Conservation (phyloP, 35 echinoderm and acorn worm genomes). For the Antedon bifida region DNA sequence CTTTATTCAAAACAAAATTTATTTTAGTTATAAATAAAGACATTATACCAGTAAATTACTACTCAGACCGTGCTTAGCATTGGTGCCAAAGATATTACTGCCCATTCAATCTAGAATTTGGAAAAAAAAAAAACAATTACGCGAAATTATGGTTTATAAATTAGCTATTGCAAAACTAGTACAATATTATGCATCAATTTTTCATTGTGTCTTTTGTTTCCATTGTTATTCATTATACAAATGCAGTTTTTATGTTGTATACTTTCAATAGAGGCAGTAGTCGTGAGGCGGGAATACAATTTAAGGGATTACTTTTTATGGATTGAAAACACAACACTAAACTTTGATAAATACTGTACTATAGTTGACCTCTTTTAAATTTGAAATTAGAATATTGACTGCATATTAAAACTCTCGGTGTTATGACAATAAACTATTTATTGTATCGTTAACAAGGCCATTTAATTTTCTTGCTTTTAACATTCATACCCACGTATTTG, state of each 20-base stretch:
- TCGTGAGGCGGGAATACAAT: neutral
- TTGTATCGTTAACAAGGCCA: neutral
- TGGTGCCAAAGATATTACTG: too few species aligned
- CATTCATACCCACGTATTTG: neutral
- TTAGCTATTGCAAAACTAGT: neutral
- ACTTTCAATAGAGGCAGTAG: neutral
- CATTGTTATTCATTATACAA: neutral
- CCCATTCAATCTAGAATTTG: too few species aligned
- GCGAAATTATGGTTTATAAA: neutral
- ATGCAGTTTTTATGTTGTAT: neutral
- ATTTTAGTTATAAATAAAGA: too few species aligned
- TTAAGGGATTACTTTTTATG: neutral
- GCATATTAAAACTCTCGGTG: neutral
- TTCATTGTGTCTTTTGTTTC: neutral
- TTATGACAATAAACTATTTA: neutral
- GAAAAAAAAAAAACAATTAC: too few species aligned
- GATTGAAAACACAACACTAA: neutral
- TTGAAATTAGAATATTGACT: neutral
- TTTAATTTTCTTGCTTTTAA: neutral
- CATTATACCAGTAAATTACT: too few species aligned
- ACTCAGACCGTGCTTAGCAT: too few species aligned
- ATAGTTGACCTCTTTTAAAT: neutral
- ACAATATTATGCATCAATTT: neutral
- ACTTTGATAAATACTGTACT: neutral
- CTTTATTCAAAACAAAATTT: too few species aligned